Base-by-base conservation (phyloP, 2,797 vertebrate genomes). In the Cirrhinus mrigala region DNA sequence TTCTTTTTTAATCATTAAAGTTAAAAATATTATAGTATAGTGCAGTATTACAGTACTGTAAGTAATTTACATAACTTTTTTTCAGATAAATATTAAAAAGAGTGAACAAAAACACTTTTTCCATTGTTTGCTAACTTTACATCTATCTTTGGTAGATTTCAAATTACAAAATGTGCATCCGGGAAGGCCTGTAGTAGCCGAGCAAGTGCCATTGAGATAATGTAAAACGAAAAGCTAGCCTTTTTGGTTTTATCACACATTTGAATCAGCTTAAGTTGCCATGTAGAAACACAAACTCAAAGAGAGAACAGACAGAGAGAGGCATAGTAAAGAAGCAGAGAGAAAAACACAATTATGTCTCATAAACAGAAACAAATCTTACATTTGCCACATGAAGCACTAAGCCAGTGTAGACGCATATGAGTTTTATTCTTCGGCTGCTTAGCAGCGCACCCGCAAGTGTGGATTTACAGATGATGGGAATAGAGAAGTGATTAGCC, bases 321-420 rank as follows among this genome's bases (percentile, higher is more conserved):
- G 15, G 40, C 77, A 82, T 4, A 48, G 48, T 27, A 20, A 68
- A 68, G 44, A 68, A 52, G 22, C 44, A 50, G 12, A 52, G 68
- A 85, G 66, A 87, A 77, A 85, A 91, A 91, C 82, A 83, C 91
- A 94, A 94, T 92, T 84, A 93, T 91, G 92, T 92, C 89, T 92
- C 86, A 89, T 93, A 93, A 94, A 94, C 86, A 92, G 89, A 93
- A 93, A 91, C 92, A 92, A 94, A 94, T 90, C 88, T 87, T n/a
- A 24, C 24, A 86, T 73, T 88, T 83, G 79, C 93, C 94, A 94
- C 94, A 95, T 92, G 79, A 94, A 94, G 86, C 89, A 58, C 52
- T 80, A 82, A 78, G 90, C 84, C 89, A 89, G 60, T 56, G 87
- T 90, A 91, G 87, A 85, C 91, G 86, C 91, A 92, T 94, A 87